A percentile compares a stretch with the other conserved stretches of the same genome.
phyloP scores from a whole-genome alignment of 2,797 vertebrate genomes.

The Sebastes itinus region DNA sequence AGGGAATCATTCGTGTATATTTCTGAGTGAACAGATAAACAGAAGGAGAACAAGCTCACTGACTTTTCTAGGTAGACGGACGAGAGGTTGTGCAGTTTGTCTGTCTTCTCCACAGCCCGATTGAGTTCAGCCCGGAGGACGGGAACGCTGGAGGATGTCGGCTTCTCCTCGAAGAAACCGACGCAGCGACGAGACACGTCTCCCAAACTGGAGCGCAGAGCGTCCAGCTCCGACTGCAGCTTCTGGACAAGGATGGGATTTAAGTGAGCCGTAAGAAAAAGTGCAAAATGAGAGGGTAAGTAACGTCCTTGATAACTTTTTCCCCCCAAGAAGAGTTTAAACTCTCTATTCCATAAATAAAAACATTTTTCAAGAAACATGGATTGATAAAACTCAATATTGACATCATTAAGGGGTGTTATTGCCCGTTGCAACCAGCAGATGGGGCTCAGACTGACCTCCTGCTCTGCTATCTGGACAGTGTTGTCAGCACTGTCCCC shows the following conservation, averaged over 20 bases:
- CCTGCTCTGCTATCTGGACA: conserved; percentile 89
- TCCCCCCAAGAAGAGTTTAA: not conserved
- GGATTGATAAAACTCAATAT: not conserved
- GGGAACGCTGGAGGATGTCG: conserved; percentile 85
- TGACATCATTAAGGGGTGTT: not conserved
- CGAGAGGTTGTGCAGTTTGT: conserved; percentile 88
- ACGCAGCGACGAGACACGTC: conserved; percentile 87
- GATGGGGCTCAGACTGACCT: conserved; percentile 83
- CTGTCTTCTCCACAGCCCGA: conserved; percentile 88
- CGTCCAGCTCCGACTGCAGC: conserved; percentile 85
- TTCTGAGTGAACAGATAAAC: not conserved
- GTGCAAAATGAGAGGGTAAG: not conserved
- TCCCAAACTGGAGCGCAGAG: conserved; percentile 83
- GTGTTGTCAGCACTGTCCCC: conserved; percentile 79
- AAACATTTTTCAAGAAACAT: not conserved
- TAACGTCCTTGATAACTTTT: not conserved
- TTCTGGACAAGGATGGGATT: conserved; percentile 66
- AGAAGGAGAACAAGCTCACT: conserved; percentile 51
- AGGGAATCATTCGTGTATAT: not conserved
- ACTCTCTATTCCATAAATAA: not conserved
- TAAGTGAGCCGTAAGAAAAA: not conserved
- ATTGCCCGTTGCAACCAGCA: conserved; percentile 35
- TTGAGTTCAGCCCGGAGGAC: conserved; percentile 88
- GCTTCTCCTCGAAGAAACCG: conserved; percentile 90
- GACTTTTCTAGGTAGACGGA: conserved; percentile 93